phyloP scores from a whole-genome alignment of 92 coral and sea anemone genomes.

The Phenganax marumi region DNA sequence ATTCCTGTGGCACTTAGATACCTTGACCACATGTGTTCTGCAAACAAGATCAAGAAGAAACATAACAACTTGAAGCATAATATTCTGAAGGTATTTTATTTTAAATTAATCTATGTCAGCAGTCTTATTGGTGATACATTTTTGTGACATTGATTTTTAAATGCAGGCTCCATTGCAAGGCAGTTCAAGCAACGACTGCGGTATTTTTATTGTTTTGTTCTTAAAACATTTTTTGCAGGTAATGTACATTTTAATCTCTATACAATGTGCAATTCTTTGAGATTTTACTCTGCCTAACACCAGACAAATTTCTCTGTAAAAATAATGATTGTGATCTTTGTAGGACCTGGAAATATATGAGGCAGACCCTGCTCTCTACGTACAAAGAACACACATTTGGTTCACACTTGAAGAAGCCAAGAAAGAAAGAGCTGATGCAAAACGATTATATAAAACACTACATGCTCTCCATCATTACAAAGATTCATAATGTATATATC shows the following conservation, averaged over 20 bases:
- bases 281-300: too few species aligned
- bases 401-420: conserved; percentile 39
- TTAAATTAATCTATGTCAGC: background rate
- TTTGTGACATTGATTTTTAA: background rate
- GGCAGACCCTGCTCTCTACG: conserved; percentile 3
- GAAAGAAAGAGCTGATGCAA: conserved; percentile 38
- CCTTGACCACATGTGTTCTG: conserved; percentile 40
- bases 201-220: conserved; percentile 37
- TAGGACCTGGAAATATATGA: conserved; percentile 38
- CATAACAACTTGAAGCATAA: conserved; percentile 33
- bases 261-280: too few species aligned
- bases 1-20: conserved; percentile 27
- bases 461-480: conserved; percentile 21
- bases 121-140: background rate
- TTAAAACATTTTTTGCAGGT: conserved; percentile 41
- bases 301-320: too few species aligned
- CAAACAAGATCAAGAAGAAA: conserved; percentile 22
- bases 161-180: conserved; percentile 42
- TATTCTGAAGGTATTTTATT: conserved; percentile 22
- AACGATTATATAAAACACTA: conserved; percentile 34
- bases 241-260: too few species aligned
- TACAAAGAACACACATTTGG: conserved; percentile 31
- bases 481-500: background rate
- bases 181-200: conserved; percentile 41
- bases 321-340: conserved; percentile 26